Evolutionary conservation across 2,113 vertebrate genomes (phyloP).

Genomic region (Cryptoleucopteryx plumbea): DNA sequence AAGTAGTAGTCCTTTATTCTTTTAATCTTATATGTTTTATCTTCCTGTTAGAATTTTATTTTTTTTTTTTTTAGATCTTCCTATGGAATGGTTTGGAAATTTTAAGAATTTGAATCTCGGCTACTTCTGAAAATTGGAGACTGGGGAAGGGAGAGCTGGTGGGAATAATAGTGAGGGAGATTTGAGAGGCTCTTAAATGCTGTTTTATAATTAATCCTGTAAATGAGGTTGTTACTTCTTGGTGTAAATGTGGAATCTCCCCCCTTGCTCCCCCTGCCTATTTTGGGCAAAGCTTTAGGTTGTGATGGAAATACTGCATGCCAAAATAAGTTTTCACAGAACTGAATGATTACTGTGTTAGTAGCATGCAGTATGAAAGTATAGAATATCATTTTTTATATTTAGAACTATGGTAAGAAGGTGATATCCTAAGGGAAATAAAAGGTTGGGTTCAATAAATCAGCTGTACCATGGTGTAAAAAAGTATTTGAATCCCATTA

Average conservation of each 20-base stretch:
- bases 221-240: background rate
- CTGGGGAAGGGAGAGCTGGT: background rate
- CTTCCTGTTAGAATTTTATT: background rate
- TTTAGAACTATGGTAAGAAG: background rate
- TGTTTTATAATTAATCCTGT: background rate
- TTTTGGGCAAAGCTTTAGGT: background rate
- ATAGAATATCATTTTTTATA: background rate
- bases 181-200: background rate
- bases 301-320: background rate
- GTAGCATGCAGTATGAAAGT: background rate
- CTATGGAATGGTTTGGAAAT: background rate
- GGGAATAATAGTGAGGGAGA: background rate
- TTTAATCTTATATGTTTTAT: background rate
- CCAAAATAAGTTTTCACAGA: background rate
- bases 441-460: background rate
- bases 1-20: background rate
- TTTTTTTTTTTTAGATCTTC: background rate
- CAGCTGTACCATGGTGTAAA: background rate
- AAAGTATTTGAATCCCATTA: background rate
- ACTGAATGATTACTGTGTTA: background rate
- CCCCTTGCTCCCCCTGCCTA: fast-evolving
- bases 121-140: background rate
- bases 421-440: background rate
- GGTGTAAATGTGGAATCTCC: background rate
- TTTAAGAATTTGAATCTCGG: background rate